phyloP scores from a whole-genome alignment of 2,888 invertebrate species.

The Pedicia rivosa region DNA sequence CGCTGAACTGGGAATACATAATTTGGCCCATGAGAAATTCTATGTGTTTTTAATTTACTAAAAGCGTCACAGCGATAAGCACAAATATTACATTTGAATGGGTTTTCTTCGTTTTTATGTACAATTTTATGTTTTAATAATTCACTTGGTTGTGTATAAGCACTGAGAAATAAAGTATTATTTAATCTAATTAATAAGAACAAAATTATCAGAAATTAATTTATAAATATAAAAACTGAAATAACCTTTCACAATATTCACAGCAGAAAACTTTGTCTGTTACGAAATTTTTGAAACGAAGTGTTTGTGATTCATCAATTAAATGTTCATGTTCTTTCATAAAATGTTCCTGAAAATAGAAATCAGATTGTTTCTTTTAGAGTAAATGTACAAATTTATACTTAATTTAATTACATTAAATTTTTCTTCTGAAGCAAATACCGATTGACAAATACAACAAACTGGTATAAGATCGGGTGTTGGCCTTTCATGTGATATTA shows the following conservation, averaged over 20 bases:
- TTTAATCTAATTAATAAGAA: too few relatives aligned
- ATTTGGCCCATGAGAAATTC: neutral
- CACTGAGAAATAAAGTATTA: too few relatives aligned
- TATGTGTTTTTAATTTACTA: neutral
- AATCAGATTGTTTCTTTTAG: too few relatives aligned
- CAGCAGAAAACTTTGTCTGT: slow-evolving; percentile 1
- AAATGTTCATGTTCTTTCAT: neutral
- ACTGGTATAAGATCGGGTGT: neutral
- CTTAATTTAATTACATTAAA: too few relatives aligned
- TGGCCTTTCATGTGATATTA: neutral
- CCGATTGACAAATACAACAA: neutral
- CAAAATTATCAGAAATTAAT: too few relatives aligned
- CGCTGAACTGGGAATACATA: neutral
- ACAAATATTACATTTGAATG: neutral
- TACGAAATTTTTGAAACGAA: neutral
- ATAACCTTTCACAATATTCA: slow-evolving; percentile 2
- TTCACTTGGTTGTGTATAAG: too few relatives aligned
- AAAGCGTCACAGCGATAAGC: neutral
- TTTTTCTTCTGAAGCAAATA: neutral
- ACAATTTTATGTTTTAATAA: neutral
- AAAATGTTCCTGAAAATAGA: neutral
- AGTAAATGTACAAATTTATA: too few relatives aligned
- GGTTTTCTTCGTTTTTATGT: neutral
- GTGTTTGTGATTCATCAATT: neutral
- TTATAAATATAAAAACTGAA: neutral